Percentiles rank a stretch among this genome's conserved stretches.
Conservation (phyloP, 2,888 invertebrate genomes). For the Caenorhabditis wallacei region DNA sequence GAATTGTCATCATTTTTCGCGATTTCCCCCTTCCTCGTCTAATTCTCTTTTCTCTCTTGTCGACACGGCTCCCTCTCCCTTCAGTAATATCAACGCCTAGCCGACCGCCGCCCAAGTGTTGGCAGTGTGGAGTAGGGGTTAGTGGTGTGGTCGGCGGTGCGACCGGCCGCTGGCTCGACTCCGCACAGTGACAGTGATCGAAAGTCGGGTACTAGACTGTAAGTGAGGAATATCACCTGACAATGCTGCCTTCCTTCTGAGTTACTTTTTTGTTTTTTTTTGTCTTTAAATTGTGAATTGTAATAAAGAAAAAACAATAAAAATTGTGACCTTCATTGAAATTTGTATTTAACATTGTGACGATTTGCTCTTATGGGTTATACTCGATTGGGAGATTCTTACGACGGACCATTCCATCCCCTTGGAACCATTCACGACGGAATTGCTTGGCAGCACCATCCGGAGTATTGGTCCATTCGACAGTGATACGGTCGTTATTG, state of each 20-base stretch:
- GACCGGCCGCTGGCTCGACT: conserved; percentile 40
- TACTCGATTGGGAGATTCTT: conserved; percentile 70
- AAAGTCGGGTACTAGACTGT: conserved; percentile 69
- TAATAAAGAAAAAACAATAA: too few relatives aligned
- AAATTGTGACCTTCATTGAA: too few relatives aligned
- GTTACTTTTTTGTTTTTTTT: conserved; percentile 61
- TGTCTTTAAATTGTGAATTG: too few relatives aligned
- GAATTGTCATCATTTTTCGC: conserved; percentile 56
- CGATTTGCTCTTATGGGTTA: conserved; percentile 59
- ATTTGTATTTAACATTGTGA: too few relatives aligned
- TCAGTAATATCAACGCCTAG: neutral
- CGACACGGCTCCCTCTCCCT: neutral
- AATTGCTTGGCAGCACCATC: conserved; percentile 73
- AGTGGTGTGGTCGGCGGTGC: neutral
- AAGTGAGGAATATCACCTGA: conserved; percentile 66
- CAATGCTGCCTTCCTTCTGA: conserved; percentile 75
- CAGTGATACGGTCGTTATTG: conserved; percentile 76
- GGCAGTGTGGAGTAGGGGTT: conserved; percentile 44
- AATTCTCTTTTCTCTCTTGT: conserved; percentile 18
- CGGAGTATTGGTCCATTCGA: conserved; percentile 76
- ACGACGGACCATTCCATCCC: conserved; percentile 75
- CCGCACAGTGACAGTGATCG: conserved; percentile 63
- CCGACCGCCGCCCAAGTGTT: neutral
- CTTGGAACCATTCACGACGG: conserved; percentile 77
- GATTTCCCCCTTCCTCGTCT: conserved; percentile 3